These are phyloP conservation scores for Telenomus remus DNA, from an alignment of 1,140 invertebrate genomes.

Conservation along the genomic window DNA sequence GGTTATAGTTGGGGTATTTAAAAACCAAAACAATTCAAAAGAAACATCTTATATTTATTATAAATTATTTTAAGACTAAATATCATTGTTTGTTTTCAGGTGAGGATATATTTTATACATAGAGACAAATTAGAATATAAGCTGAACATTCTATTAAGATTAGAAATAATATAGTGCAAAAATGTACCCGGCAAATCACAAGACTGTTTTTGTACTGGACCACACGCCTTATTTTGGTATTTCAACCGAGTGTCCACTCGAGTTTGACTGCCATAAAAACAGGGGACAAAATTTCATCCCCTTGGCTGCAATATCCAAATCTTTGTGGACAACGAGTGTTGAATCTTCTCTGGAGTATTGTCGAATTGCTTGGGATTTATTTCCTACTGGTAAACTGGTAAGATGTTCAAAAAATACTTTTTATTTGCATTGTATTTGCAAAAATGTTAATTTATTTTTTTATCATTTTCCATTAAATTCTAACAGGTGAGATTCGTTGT, in stretches of 20 bases:
- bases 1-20: no score
- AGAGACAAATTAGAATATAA: no score
- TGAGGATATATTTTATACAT: no score
- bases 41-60: no score
- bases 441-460: background rate
- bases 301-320: constrained; percentile 88
- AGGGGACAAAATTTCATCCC: constrained; percentile 83
- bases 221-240: constrained; percentile 92
- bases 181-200: constrained; percentile 86
- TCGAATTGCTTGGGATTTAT: constrained; percentile 96
- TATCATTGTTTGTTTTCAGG: no score
- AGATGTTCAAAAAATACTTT: constrained; percentile 22
- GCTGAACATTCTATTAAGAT: no score
- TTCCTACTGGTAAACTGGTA: constrained; percentile 91
- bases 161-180: no score
- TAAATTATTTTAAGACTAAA: no score
- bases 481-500: constrained; percentile 86
- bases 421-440: background rate
- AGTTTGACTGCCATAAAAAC: constrained; percentile 90
- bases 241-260: constrained; percentile 89
- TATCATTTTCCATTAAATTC: constrained; percentile 63
- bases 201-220: constrained; percentile 96
- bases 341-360: constrained; percentile 97
- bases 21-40: no score
- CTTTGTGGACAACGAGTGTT: constrained; percentile 95